Percentiles rank a stretch among this genome's conserved stretches.
phyloP scores from a whole-genome alignment of 2,797 vertebrate species.

The Mus minutoides region DNA sequence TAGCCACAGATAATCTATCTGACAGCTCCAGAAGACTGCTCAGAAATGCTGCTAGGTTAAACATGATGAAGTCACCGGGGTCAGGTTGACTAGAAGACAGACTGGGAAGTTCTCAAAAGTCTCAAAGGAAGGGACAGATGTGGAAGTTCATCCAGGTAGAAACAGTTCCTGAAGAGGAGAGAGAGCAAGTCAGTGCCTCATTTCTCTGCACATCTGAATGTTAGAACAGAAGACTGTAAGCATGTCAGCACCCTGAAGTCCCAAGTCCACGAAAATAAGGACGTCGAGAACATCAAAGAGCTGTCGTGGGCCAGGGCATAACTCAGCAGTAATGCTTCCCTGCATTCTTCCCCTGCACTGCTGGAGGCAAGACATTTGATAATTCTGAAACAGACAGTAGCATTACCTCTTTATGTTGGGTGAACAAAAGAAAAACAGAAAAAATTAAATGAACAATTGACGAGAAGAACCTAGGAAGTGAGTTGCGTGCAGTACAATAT shows the following conservation, averaged over 20 bases:
- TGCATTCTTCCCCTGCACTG: background rate
- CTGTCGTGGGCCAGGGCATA: background rate
- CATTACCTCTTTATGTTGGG: background rate
- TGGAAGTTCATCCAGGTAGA: too few relatives aligned
- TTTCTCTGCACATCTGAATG: background rate
- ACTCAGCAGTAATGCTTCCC: background rate
- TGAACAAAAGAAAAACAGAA: background rate
- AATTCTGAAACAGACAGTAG: background rate
- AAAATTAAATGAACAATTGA: background rate
- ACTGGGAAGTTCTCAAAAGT: background rate
- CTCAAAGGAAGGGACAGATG: background rate
- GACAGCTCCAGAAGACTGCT: background rate
- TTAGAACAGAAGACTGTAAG: background rate
- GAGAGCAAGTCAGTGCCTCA: background rate
- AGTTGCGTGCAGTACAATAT: too few relatives aligned
- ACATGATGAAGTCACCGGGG: background rate
- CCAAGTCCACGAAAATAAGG: background rate
- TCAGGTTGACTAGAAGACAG: background rate
- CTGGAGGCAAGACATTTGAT: background rate
- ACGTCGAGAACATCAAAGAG: background rate
- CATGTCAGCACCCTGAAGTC: rapidly evolving
- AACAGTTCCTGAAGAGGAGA: background rate
- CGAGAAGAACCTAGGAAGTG: background rate
- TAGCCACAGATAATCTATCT: background rate
- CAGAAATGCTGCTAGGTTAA: background rate